These are phyloP conservation scores for Pungitius pungitius DNA, from an alignment of 2,113 vertebrate genomes.

Conservation along the genomic window DNA sequence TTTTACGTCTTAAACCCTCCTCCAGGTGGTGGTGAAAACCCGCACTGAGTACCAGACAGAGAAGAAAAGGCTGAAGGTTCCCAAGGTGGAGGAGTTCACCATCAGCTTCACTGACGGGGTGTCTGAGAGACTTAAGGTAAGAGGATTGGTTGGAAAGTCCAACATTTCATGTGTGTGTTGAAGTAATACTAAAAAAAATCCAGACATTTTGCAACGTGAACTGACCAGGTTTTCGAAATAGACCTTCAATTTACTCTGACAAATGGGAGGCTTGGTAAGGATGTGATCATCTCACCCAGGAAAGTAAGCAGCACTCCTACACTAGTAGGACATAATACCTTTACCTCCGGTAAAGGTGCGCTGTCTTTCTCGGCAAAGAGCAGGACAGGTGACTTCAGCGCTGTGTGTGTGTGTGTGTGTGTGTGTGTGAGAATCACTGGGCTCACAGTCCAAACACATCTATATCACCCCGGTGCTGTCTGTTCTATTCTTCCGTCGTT, in stretches of 20 bases:
- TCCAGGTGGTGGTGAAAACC: constrained; percentile 98
- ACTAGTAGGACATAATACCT: background rate
- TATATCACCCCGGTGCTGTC: constrained; percentile 23
- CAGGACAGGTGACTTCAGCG: constrained; percentile 28
- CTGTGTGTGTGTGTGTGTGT: too few relatives aligned
- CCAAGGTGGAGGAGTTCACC: constrained; percentile 98
- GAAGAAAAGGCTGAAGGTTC: constrained; percentile 97
- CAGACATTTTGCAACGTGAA: constrained; percentile 19
- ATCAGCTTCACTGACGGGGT: constrained; percentile 94
- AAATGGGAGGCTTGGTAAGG: background rate
- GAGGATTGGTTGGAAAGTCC: constrained; percentile 10
- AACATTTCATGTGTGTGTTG: background rate
- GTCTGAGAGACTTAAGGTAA: constrained; percentile 90
- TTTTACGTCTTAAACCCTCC: constrained; percentile 21
- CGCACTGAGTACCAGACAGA: constrained; percentile 96
- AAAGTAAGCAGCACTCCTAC: background rate
- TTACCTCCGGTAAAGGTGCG: background rate
- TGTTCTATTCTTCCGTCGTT: constrained; percentile 47
- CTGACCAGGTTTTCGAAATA: constrained; percentile 15
- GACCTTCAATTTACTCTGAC: background rate
- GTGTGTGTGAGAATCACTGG: too few relatives aligned
- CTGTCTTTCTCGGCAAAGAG: background rate
- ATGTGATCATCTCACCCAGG: background rate
- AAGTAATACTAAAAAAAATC: background rate
- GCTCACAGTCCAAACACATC: constrained; percentile 28